Conservation (phyloP, 2,113 vertebrate species). For the Bubo scandiacus region DNA sequence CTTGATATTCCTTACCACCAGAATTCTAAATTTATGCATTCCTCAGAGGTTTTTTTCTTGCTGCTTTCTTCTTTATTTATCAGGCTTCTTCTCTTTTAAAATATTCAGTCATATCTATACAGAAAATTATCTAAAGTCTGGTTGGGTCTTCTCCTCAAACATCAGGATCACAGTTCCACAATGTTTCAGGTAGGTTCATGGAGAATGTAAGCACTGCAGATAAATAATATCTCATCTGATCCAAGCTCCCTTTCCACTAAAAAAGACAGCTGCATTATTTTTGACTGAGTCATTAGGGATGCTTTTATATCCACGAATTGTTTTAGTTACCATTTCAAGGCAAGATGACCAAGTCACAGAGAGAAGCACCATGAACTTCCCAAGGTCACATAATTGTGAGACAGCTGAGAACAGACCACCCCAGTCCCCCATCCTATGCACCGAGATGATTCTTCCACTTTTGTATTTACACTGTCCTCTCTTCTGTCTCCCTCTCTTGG, state of each 20-base stretch:
- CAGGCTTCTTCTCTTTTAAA: not conserved
- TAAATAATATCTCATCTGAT: not conserved
- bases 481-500: not conserved
- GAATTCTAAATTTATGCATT: not conserved
- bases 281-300: not conserved
- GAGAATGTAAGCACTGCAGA: not conserved
- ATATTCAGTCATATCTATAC: not conserved
- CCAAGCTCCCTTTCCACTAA: not conserved
- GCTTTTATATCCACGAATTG: not conserved
- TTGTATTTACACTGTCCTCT: not conserved
- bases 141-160: not conserved
- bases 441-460: not conserved
- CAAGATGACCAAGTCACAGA: constrained; percentile 8
- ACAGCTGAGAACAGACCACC: not conserved
- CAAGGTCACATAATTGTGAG: not conserved
- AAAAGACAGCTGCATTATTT: not conserved
- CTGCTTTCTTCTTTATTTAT: not conserved
- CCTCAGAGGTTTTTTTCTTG: not conserved
- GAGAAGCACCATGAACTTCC: not conserved
- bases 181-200: not conserved
- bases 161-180: not conserved
- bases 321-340: constrained; percentile 33
- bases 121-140: not conserved
- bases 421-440: not conserved
- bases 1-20: not conserved